Conservation (phyloP, 2,113 vertebrate species). For the Macaca mulatta region DNA sequence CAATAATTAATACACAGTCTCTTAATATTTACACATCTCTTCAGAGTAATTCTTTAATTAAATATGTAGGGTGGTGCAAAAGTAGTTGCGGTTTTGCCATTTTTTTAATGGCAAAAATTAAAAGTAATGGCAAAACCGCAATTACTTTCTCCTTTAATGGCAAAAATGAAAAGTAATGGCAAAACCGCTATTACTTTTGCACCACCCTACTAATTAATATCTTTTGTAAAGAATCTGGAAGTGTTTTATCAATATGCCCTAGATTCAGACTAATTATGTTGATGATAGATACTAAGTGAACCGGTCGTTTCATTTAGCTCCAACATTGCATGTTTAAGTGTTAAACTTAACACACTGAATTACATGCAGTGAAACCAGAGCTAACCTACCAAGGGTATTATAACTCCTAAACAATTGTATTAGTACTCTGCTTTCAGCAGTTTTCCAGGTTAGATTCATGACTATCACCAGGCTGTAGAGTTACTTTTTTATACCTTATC, state of each 20-base stretch:
- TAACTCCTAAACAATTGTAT: background rate
- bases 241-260: background rate
- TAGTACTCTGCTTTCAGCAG: background rate
- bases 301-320: slow-evolving; percentile 15
- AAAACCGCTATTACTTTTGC: too few species aligned
- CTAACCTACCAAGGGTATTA: background rate
- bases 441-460: slow-evolving; percentile 15
- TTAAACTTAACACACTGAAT: slow-evolving; percentile 22
- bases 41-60: slow-evolving; percentile 28
- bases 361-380: background rate
- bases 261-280: background rate
- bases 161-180: background rate
- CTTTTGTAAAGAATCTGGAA: slow-evolving; percentile 38
- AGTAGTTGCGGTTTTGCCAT: too few species aligned
- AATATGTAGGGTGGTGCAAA: background rate
- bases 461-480: background rate
- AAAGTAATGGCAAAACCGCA: background rate
- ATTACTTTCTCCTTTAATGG: too few species aligned
- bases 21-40: slow-evolving; percentile 2
- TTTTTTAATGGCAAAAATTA: too few species aligned
- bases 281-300: background rate
- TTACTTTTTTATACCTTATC: background rate
- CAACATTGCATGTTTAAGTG: background rate
- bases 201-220: background rate
- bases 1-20: background rate